Evolutionary conservation across 1,140 invertebrate species (phyloP).

Genomic region (Drosophila cardini): DNA sequence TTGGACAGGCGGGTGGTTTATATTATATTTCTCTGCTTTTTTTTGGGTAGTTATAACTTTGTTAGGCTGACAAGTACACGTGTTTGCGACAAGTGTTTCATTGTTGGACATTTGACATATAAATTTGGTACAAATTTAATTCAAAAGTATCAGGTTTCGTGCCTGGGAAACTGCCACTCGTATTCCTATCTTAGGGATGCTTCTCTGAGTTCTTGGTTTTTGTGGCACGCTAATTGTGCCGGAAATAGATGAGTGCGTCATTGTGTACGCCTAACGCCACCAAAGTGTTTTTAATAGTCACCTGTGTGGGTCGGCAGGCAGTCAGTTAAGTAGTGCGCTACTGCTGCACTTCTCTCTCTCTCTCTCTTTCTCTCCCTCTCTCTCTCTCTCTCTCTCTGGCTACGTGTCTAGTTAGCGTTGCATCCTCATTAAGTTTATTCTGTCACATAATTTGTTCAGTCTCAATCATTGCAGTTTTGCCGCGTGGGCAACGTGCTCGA

Average conservation of each 20-base stretch:
- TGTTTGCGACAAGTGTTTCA: constrained; percentile 79
- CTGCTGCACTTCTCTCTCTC: too few relatives aligned
- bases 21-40: background rate
- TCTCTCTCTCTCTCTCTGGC: too few relatives aligned
- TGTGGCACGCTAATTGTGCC: constrained; percentile 66
- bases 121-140: constrained; percentile 72
- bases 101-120: constrained; percentile 66
- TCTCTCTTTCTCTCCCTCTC: too few relatives aligned
- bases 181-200: background rate
- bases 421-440: constrained; percentile 76
- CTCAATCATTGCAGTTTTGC: constrained; percentile 30
- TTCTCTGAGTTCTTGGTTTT: background rate
- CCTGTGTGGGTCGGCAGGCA: constrained; percentile 57
- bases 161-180: constrained; percentile 56
- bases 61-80: constrained; percentile 78
- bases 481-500: constrained; percentile 70
- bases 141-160: constrained; percentile 78
- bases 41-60: constrained; percentile 45
- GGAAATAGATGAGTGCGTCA: constrained; percentile 66
- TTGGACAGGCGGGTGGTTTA: constrained; percentile 51
- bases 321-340: background rate
- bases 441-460: constrained; percentile 70
- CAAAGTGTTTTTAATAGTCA: constrained; percentile 79
- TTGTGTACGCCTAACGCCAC: constrained; percentile 62
- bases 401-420: constrained; percentile 76